Evolutionary conservation across 2,888 invertebrate genomes (phyloP).

Genomic region (Pedicia rivosa): DNA sequence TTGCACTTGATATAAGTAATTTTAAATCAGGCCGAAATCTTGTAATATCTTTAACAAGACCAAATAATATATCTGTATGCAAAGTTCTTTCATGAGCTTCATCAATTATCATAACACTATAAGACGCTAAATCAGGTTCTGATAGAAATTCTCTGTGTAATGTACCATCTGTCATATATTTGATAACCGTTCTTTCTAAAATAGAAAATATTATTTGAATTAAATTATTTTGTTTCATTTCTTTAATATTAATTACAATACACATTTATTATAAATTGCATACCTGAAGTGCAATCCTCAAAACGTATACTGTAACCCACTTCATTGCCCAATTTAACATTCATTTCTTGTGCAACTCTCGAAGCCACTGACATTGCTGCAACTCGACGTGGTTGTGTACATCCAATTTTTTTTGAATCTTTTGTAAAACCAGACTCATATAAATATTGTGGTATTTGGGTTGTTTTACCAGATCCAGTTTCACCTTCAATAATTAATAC

Average conservation of each 20-base stretch:
- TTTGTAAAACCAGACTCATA: constrained; percentile 83
- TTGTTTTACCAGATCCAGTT: constrained; percentile 98
- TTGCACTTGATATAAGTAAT: constrained; percentile 93
- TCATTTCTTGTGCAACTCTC: constrained; percentile 95
- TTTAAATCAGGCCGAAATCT: constrained; percentile 88
- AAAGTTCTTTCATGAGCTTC: constrained; percentile 98
- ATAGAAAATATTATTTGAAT: constrained; percentile 9
- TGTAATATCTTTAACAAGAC: constrained; percentile 90
- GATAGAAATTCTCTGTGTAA: constrained; percentile 91
- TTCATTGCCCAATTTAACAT: constrained; percentile 86
- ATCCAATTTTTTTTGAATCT: constrained; percentile 80
- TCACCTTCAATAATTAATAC: constrained; percentile 92
- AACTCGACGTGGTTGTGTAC: constrained; percentile 93
- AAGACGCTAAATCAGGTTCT: constrained; percentile 89
- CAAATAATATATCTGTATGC: constrained; percentile 96
- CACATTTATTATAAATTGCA: constrained; percentile 12
- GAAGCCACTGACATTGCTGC: constrained; percentile 99
- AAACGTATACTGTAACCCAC: constrained; percentile 88
- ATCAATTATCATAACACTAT: constrained; percentile 98
- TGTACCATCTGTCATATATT: constrained; percentile 99
- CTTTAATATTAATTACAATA: background rate
- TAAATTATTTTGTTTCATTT: background rate
- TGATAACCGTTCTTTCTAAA: constrained; percentile 90
- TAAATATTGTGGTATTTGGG: constrained; percentile 96
- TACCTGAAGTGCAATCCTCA: constrained; percentile 97